These are phyloP conservation scores for Squalus acanthias DNA, from an alignment of 2,797 vertebrate genomes.

Conservation along the genomic window DNA sequence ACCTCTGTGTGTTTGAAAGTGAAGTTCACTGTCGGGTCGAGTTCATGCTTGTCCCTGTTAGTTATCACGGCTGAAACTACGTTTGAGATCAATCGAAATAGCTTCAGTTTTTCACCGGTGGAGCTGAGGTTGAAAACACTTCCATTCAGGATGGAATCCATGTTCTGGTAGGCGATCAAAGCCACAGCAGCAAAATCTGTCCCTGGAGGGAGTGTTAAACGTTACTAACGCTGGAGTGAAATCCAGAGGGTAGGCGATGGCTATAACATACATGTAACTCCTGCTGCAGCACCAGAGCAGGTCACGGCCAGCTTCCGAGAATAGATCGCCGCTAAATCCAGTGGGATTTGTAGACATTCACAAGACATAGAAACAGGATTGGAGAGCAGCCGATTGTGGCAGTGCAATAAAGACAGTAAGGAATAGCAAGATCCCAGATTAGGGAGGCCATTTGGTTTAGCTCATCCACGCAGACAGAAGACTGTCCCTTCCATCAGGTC, in stretches of 20 bases:
- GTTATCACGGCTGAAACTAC: not conserved
- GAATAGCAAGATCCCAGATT: not conserved
- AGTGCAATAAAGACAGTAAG: not conserved
- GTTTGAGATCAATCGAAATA: not conserved
- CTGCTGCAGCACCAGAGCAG: not conserved
- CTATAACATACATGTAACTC: not conserved
- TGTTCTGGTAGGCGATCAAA: not conserved
- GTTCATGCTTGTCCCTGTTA: not conserved
- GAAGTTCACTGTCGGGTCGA: not conserved
- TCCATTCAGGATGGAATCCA: not conserved
- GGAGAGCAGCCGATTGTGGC: not conserved
- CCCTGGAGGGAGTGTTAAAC: not conserved
- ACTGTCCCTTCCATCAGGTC: not conserved
- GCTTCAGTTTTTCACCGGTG: not conserved
- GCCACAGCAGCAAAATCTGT: not conserved
- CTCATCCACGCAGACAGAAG: not conserved
- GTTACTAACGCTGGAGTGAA: not conserved
- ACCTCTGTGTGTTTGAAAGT: not conserved
- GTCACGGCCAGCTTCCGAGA: not conserved
- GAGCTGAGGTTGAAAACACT: not conserved
- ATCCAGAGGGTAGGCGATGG: not conserved
- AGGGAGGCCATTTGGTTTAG: not conserved
- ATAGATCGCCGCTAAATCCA: not conserved
- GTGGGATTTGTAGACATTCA: not conserved
- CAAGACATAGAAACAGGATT: not conserved